Percentiles rank a stretch among this genome's conserved stretches.
Conservation (phyloP, 2,888 invertebrate species). For the Ceriagrion tenellum region DNA sequence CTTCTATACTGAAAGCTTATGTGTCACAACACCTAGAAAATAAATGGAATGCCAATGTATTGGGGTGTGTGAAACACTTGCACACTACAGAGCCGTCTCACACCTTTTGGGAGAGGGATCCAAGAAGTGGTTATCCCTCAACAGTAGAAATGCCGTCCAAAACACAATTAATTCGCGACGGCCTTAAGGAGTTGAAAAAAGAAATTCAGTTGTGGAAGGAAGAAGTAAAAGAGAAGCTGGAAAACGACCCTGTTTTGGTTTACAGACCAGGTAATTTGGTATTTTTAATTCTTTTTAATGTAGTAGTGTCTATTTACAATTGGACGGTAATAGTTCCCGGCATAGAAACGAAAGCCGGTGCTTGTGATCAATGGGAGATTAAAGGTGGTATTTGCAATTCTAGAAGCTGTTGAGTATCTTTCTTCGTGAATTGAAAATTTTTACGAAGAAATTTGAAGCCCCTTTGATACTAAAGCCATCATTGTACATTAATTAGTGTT, state of each 20-base stretch:
- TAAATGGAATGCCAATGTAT: background rate
- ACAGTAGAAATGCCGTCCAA: slow-evolving; percentile 76
- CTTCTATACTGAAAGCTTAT: no score
- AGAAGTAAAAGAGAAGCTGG: slow-evolving; percentile 84
- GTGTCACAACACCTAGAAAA: background rate
- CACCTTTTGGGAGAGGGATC: slow-evolving; percentile 81
- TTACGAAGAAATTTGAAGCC: no score
- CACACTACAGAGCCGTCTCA: background rate
- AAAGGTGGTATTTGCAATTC: no score
- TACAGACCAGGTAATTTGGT: slow-evolving; percentile 79
- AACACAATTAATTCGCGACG: slow-evolving; percentile 82
- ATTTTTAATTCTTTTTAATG: no score
- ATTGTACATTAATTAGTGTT: no score
- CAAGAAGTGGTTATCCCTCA: slow-evolving; percentile 82
- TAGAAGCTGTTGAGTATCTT: no score
- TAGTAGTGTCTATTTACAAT: no score
- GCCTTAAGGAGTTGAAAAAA: slow-evolving; percentile 83
- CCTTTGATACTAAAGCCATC: no score
- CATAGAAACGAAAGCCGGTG: no score
- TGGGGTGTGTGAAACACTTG: background rate
- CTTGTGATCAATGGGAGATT: no score
- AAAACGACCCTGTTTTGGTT: slow-evolving; percentile 82
- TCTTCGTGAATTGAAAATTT: no score
- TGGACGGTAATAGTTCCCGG: no score
- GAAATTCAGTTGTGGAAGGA: slow-evolving; percentile 84